Evolutionary conservation across 2,888 invertebrate genomes (phyloP).

Genomic region (Lordiphosa fenestrarum): DNA sequence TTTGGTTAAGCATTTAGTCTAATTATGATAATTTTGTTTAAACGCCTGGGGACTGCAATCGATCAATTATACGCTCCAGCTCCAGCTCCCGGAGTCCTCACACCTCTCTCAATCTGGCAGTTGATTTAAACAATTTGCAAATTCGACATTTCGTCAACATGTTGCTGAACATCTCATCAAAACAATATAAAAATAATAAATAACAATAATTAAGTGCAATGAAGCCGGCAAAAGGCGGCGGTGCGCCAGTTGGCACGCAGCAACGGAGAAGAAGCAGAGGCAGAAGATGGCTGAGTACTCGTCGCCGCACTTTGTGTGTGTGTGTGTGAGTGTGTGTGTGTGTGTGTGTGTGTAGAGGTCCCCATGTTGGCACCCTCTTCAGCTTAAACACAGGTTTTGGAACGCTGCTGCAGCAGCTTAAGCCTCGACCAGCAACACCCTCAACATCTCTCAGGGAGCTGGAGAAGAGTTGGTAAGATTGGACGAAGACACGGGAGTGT

Average conservation of each 20-base stretch:
- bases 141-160: constrained; percentile 77
- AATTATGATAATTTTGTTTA: constrained; percentile 72
- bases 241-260: constrained; percentile 15
- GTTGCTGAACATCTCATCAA: constrained; percentile 74
- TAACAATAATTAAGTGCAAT: constrained; percentile 80
- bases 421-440: constrained; percentile 47
- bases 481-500: constrained; percentile 39
- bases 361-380: constrained; percentile 78
- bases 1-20: constrained; percentile 61
- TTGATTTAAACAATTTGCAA: constrained; percentile 74
- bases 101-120: constrained; percentile 9
- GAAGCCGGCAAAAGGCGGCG: constrained; percentile 64
- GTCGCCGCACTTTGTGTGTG: constrained; percentile 1
- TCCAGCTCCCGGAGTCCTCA: constrained; percentile 10
- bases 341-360: constrained; percentile 22
- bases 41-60: constrained; percentile 72
- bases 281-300: constrained; percentile 31
- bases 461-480: constrained; percentile 3
- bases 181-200: constrained; percentile 78
- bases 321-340: constrained; percentile 14
- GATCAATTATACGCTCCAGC: constrained; percentile 66
- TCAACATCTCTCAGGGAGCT: constrained; percentile 34
- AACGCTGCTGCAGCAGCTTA: constrained; percentile 19
- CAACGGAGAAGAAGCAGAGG: constrained; percentile 2
- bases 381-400: constrained; percentile 76